Conservation (phyloP, 2,888 invertebrate genomes). For the Aelia acuminata region DNA sequence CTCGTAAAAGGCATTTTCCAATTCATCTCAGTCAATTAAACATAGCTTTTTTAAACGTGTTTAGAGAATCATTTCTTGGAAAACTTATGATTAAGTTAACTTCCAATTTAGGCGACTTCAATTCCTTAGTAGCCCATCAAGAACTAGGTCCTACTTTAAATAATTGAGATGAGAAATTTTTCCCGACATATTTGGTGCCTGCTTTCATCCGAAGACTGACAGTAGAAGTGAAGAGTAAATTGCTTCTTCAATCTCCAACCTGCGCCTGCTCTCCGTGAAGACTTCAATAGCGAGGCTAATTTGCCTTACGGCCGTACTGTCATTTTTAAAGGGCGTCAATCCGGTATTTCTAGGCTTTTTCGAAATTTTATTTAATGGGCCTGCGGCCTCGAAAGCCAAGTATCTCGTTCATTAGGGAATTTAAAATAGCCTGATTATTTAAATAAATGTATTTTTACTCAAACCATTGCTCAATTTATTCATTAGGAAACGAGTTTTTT, state of each 20-base stretch:
- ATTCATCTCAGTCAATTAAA: not conserved
- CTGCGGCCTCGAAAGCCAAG: not conserved
- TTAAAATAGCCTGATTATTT: too few relatives aligned
- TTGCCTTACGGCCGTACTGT: not conserved
- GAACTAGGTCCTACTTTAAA: not conserved
- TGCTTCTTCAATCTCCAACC: not conserved
- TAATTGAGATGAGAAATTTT: slow-evolving; percentile 11
- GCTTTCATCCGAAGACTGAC: not conserved
- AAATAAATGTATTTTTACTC: too few relatives aligned
- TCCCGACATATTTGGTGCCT: slow-evolving; percentile 22
- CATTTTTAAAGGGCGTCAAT: too few relatives aligned
- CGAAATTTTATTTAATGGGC: not conserved
- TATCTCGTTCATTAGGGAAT: not conserved
- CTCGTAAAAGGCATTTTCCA: not conserved
- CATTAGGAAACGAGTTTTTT: too few relatives aligned
- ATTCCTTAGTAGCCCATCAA: slow-evolving; percentile 1
- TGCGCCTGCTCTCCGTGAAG: not conserved
- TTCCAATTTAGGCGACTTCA: slow-evolving; percentile 25
- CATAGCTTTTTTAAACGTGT: not conserved
- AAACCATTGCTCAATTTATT: too few relatives aligned
- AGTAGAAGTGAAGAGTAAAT: slow-evolving; percentile 11
- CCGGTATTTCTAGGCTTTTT: not conserved
- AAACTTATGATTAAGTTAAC: not conserved
- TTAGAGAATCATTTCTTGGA: not conserved
- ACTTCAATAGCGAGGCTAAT: not conserved